Base-by-base conservation (phyloP, 2,113 vertebrate genomes). In the Hydrochoerus hydrochaeris region DNA sequence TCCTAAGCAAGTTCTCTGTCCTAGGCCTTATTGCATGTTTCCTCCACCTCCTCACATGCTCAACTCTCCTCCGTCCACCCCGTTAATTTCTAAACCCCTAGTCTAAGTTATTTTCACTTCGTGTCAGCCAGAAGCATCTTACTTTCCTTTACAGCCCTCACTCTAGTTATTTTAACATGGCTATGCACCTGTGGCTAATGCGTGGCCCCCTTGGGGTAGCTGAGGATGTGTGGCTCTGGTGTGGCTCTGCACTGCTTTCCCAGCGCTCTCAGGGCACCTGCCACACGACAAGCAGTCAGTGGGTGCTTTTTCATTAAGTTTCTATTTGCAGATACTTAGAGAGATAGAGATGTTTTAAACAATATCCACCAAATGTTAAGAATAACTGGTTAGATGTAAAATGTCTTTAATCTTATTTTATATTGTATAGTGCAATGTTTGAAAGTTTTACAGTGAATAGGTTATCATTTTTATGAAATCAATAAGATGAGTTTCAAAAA, bases 391-490 rank as follows among this genome's bases (percentile, higher is more conserved):
- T 71, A 62, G 75, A 75, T 49, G 63, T 69, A 83, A 69, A 44
- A 24, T 63, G 69, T 14, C 80, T 90, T 92, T 38, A 63, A 71
- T 63, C 13, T 78, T 73, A 58, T 41, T 88, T 78, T 89, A 63
- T 16, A 16, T 49, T 91, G 28, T 49, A 19, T 26, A 35, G 35
- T 82, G 16, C 49, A 41, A 67, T 54, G 9, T 87, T 87, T 41
- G 90, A 87, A 96, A 83, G 44, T 52, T 93, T 93, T 78, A 58
- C 7, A n/a, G 86, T n/a, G 35, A 85, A 24, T 11, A 75, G 52
- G 28, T 62, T 57, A 85, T 92, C 78, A 77, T 96, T 86, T 65
- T 90, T 81, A 62, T 86, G 26, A 92, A 75, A 90, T 77, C 22
- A 73, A 35, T 63, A 73, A 67, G 26, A n/a, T 49, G 35, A 78